These are phyloP conservation scores for Zaprionus bogoriensis DNA, from an alignment of 2,888 invertebrate species.

Conservation along the genomic window DNA sequence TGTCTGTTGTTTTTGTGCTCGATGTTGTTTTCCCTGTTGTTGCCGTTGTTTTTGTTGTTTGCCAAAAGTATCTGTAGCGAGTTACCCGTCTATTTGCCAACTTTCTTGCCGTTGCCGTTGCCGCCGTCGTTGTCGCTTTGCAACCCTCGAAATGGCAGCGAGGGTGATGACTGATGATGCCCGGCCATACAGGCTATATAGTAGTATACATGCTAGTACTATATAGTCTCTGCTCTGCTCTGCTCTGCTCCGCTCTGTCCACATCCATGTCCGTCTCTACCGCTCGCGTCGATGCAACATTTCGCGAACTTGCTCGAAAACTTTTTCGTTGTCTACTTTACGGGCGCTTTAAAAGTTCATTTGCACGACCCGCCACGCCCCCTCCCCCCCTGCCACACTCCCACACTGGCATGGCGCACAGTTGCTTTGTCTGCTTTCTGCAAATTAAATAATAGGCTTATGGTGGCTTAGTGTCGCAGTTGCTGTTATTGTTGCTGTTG, in stretches of 20 bases:
- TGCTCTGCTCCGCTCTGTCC: constrained; percentile 11
- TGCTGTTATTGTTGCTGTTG: constrained; percentile 35
- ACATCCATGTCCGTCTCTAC: neutral
- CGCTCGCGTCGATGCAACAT: constrained; percentile 36
- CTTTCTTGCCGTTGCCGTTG: constrained; percentile 36
- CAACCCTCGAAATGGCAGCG: constrained; percentile 64
- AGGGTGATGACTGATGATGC: constrained; percentile 81
- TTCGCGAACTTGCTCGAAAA: constrained; percentile 45
- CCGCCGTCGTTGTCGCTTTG: constrained; percentile 56
- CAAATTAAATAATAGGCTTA: constrained; percentile 78
- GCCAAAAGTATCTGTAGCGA: constrained; percentile 59
- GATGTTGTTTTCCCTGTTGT: constrained; percentile 23
- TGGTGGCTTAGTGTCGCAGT: constrained; percentile 72
- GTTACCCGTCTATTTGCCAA: constrained; percentile 50
- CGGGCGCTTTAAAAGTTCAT: constrained; percentile 70
- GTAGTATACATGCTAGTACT: constrained; percentile 24
- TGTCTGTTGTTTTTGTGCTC: constrained; percentile 43
- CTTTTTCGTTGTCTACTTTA: constrained; percentile 55
- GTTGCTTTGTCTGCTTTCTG: constrained; percentile 31
- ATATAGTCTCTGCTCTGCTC: neutral
- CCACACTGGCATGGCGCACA: neutral
- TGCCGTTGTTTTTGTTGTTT: constrained; percentile 39
- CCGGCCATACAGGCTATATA: constrained; percentile 22
- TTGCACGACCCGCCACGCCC: constrained; percentile 42
- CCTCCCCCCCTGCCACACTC: neutral